phyloP scores from a whole-genome alignment of 2,888 invertebrate genomes.

The Apotomis turbidana region DNA sequence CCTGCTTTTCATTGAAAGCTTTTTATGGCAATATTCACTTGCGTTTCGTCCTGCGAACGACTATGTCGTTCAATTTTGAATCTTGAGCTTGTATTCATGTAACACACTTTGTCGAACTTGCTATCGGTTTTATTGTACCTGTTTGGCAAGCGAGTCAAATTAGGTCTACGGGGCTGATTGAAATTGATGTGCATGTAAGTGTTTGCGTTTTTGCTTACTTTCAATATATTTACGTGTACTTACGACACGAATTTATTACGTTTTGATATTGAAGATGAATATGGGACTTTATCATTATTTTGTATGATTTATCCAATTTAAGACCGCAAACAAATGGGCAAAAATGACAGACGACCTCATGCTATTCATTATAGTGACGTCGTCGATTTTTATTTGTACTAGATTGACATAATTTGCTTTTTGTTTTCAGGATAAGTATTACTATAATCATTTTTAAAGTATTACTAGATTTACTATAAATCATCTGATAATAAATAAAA shows the following conservation, averaged over 20 bases:
- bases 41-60: background rate
- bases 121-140: slow-evolving; percentile 2
- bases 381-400: too few species aligned
- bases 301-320: too few species aligned
- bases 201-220: slow-evolving; percentile 10
- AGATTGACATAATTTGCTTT: too few species aligned
- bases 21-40: slow-evolving; percentile 51
- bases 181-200: slow-evolving; percentile 9
- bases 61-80: slow-evolving; percentile 8
- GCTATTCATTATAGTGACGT: too few species aligned
- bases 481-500: too few species aligned
- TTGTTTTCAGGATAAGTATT: too few species aligned
- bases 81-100: background rate
- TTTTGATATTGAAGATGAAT: background rate
- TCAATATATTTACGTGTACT: background rate
- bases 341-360: too few species aligned
- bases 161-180: slow-evolving; percentile 16
- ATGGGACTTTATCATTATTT: background rate
- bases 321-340: too few species aligned
- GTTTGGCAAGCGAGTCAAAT: slow-evolving; percentile 17
- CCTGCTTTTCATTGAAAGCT: slow-evolving; percentile 68
- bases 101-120: background rate
- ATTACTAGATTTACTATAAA: too few species aligned
- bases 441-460: too few species aligned
- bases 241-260: background rate